A percentile compares a stretch with the other conserved stretches of the same genome.
phyloP scores from a whole-genome alignment of 1,140 invertebrate genomes.

The Drosophila ambigua region DNA sequence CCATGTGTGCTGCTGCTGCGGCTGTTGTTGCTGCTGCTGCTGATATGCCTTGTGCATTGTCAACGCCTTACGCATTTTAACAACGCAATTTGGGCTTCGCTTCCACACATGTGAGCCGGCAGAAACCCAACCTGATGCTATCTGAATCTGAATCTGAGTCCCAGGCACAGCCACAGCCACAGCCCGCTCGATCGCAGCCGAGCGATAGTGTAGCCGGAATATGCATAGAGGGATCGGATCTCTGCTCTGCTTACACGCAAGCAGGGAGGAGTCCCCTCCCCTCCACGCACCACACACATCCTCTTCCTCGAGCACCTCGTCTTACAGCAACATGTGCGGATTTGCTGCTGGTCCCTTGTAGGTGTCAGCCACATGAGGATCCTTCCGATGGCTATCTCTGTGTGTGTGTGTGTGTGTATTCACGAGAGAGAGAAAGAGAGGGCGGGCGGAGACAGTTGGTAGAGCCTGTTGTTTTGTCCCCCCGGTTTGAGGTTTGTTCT shows the following conservation, averaged over 20 bases:
- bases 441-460: background rate
- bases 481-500: constrained; percentile 25
- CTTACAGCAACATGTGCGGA: constrained; percentile 68
- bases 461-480: constrained; percentile 1
- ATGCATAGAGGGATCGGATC: constrained; percentile 21
- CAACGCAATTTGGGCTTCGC: constrained; percentile 74
- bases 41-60: constrained; percentile 60
- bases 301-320: constrained; percentile 32
- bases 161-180: constrained; percentile 35
- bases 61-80: constrained; percentile 77
- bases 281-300: constrained; percentile 5
- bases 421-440: background rate
- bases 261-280: background rate
- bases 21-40: background rate
- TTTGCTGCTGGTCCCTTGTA: constrained; percentile 47
- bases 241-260: constrained; percentile 47
- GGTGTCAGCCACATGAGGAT: constrained; percentile 74
- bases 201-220: constrained; percentile 37
- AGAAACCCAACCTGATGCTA: constrained; percentile 61
- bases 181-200: constrained; percentile 30
- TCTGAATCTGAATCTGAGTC: constrained; percentile 37
- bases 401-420: constrained; percentile 31
- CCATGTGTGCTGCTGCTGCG: constrained; percentile 19
- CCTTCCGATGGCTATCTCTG: constrained; percentile 58
- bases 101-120: constrained; percentile 54